Base-by-base conservation (phyloP, 1,140 invertebrate species). In the Euwallacea similis region DNA sequence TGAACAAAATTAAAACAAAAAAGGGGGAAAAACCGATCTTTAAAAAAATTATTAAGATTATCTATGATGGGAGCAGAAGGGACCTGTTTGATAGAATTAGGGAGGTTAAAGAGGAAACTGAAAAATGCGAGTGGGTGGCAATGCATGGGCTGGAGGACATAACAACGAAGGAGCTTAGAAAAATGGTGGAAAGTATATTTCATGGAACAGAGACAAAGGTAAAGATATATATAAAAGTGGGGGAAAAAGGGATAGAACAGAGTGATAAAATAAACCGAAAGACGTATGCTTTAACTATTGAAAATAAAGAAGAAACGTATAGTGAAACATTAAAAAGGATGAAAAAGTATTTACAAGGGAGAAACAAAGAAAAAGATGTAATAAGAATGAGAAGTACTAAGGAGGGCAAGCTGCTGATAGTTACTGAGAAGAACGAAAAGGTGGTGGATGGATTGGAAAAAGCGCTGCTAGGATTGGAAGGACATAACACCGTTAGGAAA, bases 141-240 rank as follows among this genome's bases (percentile, higher is more conserved):
- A 7, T 66, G 2, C 69, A 71, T 33, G 7, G 43, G 7, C 3
- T 71, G 2, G 46, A 47, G 9, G 13, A 13, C 8, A 71, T 71
- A 16, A 4, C 8, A 10, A 9, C 16, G 11, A 9, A 7, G 46
- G 16, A 21, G 10, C 15, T 58, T 6, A 66, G 53, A 42, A 71
- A 71, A 50, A 59, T 71, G 63, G 42, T 42, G 15, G 69, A 71
- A 33, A 21, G 13, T 42, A 42, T 71, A 0, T 66, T 71, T 13
- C 50, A 41, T 2, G 41, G 11, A 42, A 7, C 53, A 8, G 10
- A 66, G 11, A 58, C 54, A 15, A 9, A 7, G n/a, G 62, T 71
- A 2, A 41, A 2, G 9, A 50, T 58, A 66, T 66, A 71, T 10
- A 64, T 59, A n/a, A 7, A 61, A 42, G 43, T 11, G 2, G 54